Conservation (phyloP, 2,797 vertebrate genomes). For the Semaprochilodus insignis region DNA sequence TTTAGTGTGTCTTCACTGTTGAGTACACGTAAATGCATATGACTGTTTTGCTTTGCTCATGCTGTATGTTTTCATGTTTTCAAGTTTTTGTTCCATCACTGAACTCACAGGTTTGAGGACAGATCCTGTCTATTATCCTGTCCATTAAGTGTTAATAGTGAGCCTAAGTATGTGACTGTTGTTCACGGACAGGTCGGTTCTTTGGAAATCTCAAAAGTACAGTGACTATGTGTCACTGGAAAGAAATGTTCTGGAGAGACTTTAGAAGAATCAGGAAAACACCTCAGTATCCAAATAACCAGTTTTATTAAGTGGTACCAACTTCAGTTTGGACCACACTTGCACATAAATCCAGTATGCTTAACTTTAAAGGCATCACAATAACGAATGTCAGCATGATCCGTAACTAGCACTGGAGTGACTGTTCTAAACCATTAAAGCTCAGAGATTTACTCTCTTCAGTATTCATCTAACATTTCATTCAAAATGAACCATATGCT, state of each 20-base stretch:
- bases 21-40: not conserved
- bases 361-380: not conserved
- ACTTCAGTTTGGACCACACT: not conserved
- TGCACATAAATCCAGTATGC: not conserved
- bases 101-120: not conserved
- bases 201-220: not conserved
- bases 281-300: not conserved
- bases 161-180: not conserved
- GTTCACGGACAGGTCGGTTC: not conserved
- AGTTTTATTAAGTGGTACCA: not conserved
- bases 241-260: not conserved
- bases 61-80: not conserved
- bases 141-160: not conserved
- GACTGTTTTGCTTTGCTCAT: conserved; percentile 21
- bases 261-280: conserved; percentile 1
- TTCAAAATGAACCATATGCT: conserved; percentile 16
- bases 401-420: not conserved
- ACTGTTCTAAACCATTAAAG: not conserved
- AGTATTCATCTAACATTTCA: conserved; percentile 26
- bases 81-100: not conserved
- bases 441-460: conserved; percentile 3
- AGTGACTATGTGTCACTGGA: not conserved
- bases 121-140: not conserved
- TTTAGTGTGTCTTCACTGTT: not conserved
- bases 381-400: conserved; percentile 18